Evolutionary conservation across 2,888 invertebrate species (phyloP), one percentile per base, ranked within the genome.

Genomic region (Dusona sp.): DNA sequence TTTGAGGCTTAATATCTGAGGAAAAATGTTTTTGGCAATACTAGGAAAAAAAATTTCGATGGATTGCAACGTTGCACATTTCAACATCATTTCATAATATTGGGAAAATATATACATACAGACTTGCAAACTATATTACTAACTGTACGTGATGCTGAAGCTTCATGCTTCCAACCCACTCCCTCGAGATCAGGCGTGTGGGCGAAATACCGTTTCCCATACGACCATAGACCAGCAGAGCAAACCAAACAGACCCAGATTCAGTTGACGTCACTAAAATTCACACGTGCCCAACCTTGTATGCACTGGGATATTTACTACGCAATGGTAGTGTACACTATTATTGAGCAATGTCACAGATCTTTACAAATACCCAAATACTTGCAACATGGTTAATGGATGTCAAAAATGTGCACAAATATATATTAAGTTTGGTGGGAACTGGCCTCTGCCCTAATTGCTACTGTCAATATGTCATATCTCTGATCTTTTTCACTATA

Each of bases 71-170:
- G 25, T 61, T 61, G 3, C 1, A 4, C 6, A 48, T n/a, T 48
- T 7, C 7, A 48, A 48, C 48, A 48, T 48, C 48, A 48, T n/a
- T 48, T n/a, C 19, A n/a, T 48, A 48, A n/a, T 48, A n/a, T 48
- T 48, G 48, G 6, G 7, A 48, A 19, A 48, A 48, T n/a, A n/a
- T n/a, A 1, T 48, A n/a, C 48, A 48, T 19, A 19, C 48, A 48
- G 19, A 19, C n/a, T 48, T n/a, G 19, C 25, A 8, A 25, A 19
- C 25, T 65, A 36, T 65, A 36, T 38, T 9, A 54, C 75, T 80
- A 77, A 84, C 80, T 75, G 72, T 61, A 77, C 75, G 80, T 65
- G 77, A 72, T 84, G 51, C 75, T 22, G 79, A 74, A 51, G 75
- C 61, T 48, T 57, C 61, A 29, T 64, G 65, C 51, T 64, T 42